Evolutionary conservation across 92 coral and sea anemone genomes (phyloP), one percentile per base, ranked within the genome.

Genomic region (Pocillopora grandis): DNA sequence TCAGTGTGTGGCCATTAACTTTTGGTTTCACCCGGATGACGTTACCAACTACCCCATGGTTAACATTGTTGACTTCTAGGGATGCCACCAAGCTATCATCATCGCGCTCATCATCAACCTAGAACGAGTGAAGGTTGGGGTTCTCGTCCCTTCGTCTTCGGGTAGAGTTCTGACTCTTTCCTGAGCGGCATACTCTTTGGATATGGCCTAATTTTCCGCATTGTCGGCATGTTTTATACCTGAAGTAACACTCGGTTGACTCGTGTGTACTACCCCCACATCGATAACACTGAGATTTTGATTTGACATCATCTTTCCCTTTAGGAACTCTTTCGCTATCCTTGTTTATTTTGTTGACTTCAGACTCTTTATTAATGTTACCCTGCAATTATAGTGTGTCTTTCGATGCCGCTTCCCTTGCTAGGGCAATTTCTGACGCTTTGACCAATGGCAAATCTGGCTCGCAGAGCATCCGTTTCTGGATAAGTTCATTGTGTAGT

Each of bases 381-480:
- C 37, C 72, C 68, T 71, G 82, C 20, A 80, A 74, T 21, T 78
- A 88, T 42, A 48, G 56, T 35, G 87, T n/a, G 58, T 86, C 89
- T 80, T 72, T 76, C 27, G 84, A 87, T 49, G 90, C 84, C 20
- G 92, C 72, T 89, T 81, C 90, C 92, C 79, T 79, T 12, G 82
- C 78, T 20, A 79, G 15, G 42, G 89, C 82, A 74, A 85, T 85
- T 58, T 85, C 83, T 19, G 69, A 6, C 13, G 89, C 92, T 66
- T 79, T 89, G 6, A 17, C 78, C 6, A 66, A 78, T n/a, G 89
- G 10, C 33, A 89, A 80, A 14, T 81, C 80, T 56, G 82, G 86
- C 20, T 84, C 85, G 27, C 89, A 72, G 27, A 88, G 84, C 72
- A 88, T 64, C 37, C 69, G 65, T 58, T 88, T 88, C 76, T 83